Evolutionary conservation across 2,888 invertebrate species (phyloP).

Genomic region (Strigamia crassipes): DNA sequence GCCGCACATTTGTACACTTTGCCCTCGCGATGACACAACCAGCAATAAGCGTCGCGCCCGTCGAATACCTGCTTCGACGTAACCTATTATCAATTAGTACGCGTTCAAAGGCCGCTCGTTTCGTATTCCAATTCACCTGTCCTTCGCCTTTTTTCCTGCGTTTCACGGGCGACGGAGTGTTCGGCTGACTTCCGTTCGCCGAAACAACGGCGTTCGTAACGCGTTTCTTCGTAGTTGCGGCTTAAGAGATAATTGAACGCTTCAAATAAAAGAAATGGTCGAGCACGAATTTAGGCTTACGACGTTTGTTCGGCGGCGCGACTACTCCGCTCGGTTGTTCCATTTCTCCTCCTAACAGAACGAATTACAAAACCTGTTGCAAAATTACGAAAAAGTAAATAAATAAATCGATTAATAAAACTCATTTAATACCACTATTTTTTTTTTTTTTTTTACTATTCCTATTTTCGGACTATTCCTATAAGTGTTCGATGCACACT

Average conservation of each 20-base stretch:
- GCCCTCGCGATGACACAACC: conserved; percentile 81
- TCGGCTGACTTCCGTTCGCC: background rate
- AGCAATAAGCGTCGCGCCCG: conserved; percentile 77
- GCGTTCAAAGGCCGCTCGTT: no score
- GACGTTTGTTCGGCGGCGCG: conserved; percentile 4
- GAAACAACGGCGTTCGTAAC: background rate
- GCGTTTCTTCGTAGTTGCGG: background rate
- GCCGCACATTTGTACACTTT: conserved; percentile 70
- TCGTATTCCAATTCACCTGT: background rate
- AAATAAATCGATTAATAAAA: background rate
- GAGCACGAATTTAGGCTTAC: background rate
- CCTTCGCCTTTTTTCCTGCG: conserved; percentile 14
- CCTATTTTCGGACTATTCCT: no score
- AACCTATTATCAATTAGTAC: no score
- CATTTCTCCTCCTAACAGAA: background rate
- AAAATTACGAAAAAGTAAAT: background rate
- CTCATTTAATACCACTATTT: no score
- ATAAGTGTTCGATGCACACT: no score
- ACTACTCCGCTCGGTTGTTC: background rate
- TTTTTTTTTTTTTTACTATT: no score
- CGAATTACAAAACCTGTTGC: background rate
- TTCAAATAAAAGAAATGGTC: no score
- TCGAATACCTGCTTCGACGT: conserved; percentile 1
- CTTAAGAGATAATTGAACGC: background rate
- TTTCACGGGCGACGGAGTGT: conserved; percentile 10